phyloP scores from a whole-genome alignment of 2,113 vertebrate genomes.

The Oreotrochilus melanogaster region DNA sequence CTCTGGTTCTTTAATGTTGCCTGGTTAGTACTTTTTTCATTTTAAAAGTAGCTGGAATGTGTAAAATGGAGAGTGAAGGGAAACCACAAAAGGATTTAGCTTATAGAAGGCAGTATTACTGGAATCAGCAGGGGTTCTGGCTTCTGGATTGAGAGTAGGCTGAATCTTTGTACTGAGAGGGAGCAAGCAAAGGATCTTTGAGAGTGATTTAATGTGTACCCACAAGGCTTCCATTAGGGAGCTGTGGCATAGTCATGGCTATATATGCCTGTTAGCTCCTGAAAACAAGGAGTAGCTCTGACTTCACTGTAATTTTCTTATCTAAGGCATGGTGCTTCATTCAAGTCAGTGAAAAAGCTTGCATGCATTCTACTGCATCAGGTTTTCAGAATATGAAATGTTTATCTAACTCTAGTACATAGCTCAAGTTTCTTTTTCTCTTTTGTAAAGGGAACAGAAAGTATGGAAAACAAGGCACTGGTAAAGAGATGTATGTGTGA shows the following conservation, averaged over 20 bases:
- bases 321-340: not conserved
- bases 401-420: not conserved
- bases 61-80: conserved; percentile 38
- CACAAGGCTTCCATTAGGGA: not conserved
- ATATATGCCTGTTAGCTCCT: not conserved
- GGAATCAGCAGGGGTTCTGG: conserved; percentile 36
- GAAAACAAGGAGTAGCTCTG: not conserved
- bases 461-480: not conserved
- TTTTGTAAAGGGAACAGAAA: not conserved
- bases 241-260: not conserved
- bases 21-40: conserved; percentile 30
- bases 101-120: conserved; percentile 68
- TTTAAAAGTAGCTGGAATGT: conserved; percentile 42
- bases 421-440: not conserved
- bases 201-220: not conserved
- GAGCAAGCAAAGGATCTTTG: not conserved
- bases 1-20: conserved; percentile 24
- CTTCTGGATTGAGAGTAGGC: not conserved
- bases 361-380: not conserved
- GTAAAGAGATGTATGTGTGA: not conserved
- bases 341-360: not conserved
- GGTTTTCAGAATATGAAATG: not conserved
- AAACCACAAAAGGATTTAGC: conserved; percentile 69
- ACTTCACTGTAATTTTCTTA: not conserved
- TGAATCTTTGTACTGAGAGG: not conserved